Evolutionary conservation across 2,797 vertebrate genomes (phyloP).

Genomic region (Pterois miles): DNA sequence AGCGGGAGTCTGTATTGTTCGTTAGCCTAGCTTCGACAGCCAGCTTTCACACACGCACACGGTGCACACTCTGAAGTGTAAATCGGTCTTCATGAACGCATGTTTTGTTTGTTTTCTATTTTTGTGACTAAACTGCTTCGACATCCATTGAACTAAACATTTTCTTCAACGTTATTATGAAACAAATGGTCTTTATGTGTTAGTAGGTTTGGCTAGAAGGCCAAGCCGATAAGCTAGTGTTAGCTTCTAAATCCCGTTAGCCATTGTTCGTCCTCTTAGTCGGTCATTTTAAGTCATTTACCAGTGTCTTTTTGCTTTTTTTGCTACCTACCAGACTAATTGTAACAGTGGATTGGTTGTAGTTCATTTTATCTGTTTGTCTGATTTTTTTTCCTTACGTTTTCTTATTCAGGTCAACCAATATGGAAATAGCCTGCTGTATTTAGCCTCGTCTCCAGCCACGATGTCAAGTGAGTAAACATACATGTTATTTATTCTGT

Average conservation of each 20-base stretch:
- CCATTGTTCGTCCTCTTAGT: background rate
- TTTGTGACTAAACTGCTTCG: fast-evolving
- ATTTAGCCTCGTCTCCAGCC: constrained; percentile 71
- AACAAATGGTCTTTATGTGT: background rate
- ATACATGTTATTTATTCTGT: background rate
- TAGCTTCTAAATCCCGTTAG: background rate
- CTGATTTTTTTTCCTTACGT: background rate
- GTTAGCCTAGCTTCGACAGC: background rate
- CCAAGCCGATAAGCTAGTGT: background rate
- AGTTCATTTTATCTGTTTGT: background rate
- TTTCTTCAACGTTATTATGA: fast-evolving
- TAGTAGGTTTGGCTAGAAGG: constrained; percentile 20
- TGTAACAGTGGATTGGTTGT: background rate
- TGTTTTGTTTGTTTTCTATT: fast-evolving
- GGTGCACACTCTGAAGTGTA: fast-evolving
- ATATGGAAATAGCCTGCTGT: constrained; percentile 52
- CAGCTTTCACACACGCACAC: background rate
- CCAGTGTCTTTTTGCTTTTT: background rate
- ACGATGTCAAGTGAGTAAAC: constrained; percentile 93
- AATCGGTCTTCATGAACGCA: fast-evolving
- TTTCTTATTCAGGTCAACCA: constrained; percentile 10
- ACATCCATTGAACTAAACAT: fast-evolving
- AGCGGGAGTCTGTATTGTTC: background rate
- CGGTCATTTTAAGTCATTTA: background rate
- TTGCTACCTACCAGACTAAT: fast-evolving